Evolutionary conservation across 1,140 invertebrate genomes (phyloP), one percentile per base, ranked within the genome.

Genomic region (Sminthurides bifidus): DNA sequence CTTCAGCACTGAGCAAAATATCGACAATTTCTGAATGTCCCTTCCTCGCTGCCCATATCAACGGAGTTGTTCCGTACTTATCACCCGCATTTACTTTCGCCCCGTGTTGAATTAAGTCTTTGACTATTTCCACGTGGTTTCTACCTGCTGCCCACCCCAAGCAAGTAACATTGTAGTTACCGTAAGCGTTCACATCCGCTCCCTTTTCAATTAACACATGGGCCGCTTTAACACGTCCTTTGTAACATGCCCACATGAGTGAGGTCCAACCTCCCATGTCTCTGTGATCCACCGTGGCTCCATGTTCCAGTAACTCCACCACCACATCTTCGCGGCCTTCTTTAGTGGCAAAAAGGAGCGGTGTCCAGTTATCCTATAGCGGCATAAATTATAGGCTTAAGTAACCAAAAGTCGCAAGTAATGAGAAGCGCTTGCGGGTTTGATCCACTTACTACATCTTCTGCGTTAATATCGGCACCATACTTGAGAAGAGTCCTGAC

Each of bases 221-320:
- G 17, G 89, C 92, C 55, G 87, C 77, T 23, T 84, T 80, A 12
- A 81, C 79, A 44, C 73, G 67, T 21, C 79, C 78, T 68, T 79
- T 79, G 64, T 82, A 82, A 56, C 72, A 73, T 1, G 92, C 91
- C 94, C 94, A 98, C 87, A 98, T 94, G 35, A 98, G 75, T 1
- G 92, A 77, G 2, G 92, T 92, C 93, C 94, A 98, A 23, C 89
- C 89, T 63, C 92, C 91, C 80, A 92, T 84, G 71, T 98, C 93
- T 63, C 85, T 81, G 61, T 94, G 87, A 67, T 98, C 90, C 43
- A 96, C 79, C 40, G 79, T 72, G 2, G 89, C 90, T 26, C 85
- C 85, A 70, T 87, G 82, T 61, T 95, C 89, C 4, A 97, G 68
- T 8, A 98, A 72, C 65, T 91, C 79, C 48, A 80, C 73, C 23